Conservation (phyloP, 2,797 vertebrate genomes). For the Silurus lanzhouensis region DNA sequence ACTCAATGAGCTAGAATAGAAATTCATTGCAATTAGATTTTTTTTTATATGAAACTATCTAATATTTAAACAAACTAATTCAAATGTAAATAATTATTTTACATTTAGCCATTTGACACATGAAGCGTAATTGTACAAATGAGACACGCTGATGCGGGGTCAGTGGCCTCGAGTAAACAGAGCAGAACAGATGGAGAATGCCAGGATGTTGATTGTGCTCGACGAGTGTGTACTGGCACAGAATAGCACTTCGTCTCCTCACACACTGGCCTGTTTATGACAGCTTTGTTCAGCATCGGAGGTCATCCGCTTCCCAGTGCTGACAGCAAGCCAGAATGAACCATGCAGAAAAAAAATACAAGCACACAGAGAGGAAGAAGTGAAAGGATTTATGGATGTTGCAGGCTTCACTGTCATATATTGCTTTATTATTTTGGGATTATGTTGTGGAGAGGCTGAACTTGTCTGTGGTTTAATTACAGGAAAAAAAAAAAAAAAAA, state of each 20-base stretch:
- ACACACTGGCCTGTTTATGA: constrained; percentile 32
- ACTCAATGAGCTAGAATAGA: too few species aligned
- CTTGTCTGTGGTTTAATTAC: background rate
- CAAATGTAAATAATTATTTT: too few species aligned
- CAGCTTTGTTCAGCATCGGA: constrained; percentile 33
- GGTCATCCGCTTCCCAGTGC: constrained; percentile 12
- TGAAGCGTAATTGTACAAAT: background rate
- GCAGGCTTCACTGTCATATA: background rate
- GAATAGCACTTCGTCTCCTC: constrained; percentile 24
- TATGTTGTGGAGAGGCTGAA: background rate
- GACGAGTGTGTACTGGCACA: constrained; percentile 15
- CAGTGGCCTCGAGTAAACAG: background rate
- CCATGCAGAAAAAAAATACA: background rate
- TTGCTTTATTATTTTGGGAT: background rate
- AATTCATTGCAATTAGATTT: too few species aligned
- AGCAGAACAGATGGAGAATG: constrained; percentile 34
- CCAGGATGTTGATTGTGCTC: constrained; percentile 7
- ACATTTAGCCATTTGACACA: too few species aligned
- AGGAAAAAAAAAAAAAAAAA: background rate
- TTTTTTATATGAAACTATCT: too few species aligned
- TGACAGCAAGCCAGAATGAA: constrained; percentile 14
- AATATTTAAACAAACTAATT: too few species aligned
- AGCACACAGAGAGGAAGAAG: background rate
- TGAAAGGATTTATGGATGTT: background rate
- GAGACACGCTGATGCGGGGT: background rate